These are phyloP conservation scores for Triplophysa yarkandensis DNA, from an alignment of 2,797 vertebrate genomes.

Conservation along the genomic window DNA sequence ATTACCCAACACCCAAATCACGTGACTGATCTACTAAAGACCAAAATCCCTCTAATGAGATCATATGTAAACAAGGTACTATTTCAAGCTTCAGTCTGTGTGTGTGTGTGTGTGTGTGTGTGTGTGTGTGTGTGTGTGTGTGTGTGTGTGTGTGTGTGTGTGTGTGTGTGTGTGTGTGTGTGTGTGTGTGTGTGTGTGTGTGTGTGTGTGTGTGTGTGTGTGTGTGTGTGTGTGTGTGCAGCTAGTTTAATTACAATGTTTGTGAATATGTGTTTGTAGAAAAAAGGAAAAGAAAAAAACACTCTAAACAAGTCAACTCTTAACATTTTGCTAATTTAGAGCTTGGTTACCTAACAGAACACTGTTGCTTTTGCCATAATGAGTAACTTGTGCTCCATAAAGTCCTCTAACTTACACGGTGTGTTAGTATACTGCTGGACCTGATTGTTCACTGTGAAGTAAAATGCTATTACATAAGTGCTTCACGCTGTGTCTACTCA, in stretches of 20 bases:
- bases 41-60: conserved; percentile 55
- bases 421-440: conserved; percentile 6
- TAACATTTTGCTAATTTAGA: conserved; percentile 1
- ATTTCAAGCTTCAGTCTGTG: conserved; percentile 49
- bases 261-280: background rate
- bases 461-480: conserved; percentile 32
- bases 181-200: background rate
- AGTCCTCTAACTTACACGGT: background rate
- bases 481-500: conserved; percentile 13
- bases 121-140: background rate
- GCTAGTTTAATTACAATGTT: too few species aligned
- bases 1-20: conserved; percentile 52
- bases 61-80: conserved; percentile 52
- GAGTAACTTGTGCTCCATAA: background rate
- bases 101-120: background rate
- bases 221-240: background rate
- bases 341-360: background rate
- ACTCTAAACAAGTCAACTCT: background rate
- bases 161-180: background rate
- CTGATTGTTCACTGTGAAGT: background rate
- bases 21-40: conserved; percentile 47
- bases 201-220: background rate
- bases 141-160: background rate
- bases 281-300: background rate
- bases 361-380: background rate